phyloP scores from a whole-genome alignment of 2,888 invertebrate genomes.

The Hirtodrosophila cameraria region DNA sequence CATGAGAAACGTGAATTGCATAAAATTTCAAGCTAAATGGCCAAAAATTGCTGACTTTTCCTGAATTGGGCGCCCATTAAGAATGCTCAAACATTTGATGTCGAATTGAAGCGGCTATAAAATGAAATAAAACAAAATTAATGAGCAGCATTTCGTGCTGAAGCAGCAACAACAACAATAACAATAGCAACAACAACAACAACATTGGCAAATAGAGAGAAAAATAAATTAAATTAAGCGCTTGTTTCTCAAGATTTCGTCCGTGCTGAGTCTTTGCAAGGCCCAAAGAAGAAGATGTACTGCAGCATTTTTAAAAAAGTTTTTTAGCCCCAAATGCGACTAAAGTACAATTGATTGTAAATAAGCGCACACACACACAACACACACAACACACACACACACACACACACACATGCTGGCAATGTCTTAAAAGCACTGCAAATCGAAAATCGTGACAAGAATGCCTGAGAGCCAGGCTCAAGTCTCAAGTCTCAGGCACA shows the following conservation, averaged over 20 bases:
- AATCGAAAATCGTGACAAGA: slow-evolving; percentile 76
- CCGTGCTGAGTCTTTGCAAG: slow-evolving; percentile 1
- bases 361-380: slow-evolving; percentile 44
- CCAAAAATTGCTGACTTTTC: slow-evolving; percentile 59
- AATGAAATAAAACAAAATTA: slow-evolving; percentile 77
- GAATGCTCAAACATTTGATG: slow-evolving; percentile 49
- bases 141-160: slow-evolving; percentile 69
- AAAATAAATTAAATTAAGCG: slow-evolving; percentile 78
- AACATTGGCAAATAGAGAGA: slow-evolving; percentile 51
- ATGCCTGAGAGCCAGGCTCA: slow-evolving; percentile 47
- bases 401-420: slow-evolving; percentile 13
- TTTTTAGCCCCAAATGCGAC: slow-evolving; percentile 60
- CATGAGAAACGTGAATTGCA: slow-evolving; percentile 71
- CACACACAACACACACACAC: slow-evolving; percentile 7
- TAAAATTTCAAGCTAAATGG: slow-evolving; percentile 66
- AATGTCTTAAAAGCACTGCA: slow-evolving; percentile 66
- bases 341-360: slow-evolving; percentile 67
- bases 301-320: slow-evolving; percentile 61
- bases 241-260: slow-evolving; percentile 65
- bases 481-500: slow-evolving; percentile 10
- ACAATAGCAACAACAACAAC: slow-evolving; percentile 15
- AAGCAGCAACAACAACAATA: slow-evolving; percentile 19
- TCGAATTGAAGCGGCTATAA: slow-evolving; percentile 64
- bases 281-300: slow-evolving; percentile 43
- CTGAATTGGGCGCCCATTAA: slow-evolving; percentile 30